Conservation (phyloP, 1,140 invertebrate species). For the Heliothis virescens region DNA sequence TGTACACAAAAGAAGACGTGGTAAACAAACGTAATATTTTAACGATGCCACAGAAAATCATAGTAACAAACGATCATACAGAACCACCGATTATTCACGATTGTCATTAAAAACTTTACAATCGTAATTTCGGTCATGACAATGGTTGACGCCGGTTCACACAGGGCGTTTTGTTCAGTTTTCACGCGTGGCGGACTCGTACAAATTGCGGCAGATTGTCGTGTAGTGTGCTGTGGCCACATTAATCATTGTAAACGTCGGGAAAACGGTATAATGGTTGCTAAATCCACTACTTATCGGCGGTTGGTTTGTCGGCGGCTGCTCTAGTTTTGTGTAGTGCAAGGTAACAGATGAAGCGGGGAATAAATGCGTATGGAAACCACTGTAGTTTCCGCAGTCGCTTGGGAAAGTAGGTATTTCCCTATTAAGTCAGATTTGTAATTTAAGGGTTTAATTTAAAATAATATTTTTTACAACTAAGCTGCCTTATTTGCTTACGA, state of each 20-base stretch:
- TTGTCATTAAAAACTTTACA: conserved; percentile 45
- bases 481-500: background rate
- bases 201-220: conserved; percentile 51
- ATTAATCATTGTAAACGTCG: conserved; percentile 73
- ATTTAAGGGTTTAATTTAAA: too few species aligned
- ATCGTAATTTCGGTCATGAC: conserved; percentile 41
- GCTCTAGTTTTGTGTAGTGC: conserved; percentile 58
- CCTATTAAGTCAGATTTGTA: too few species aligned
- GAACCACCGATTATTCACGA: conserved; percentile 35
- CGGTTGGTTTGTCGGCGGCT: conserved; percentile 57
- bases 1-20: background rate
- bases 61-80: conserved; percentile 33
- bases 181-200: conserved; percentile 49
- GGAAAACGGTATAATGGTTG: conserved; percentile 69
- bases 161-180: conserved; percentile 52
- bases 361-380: background rate
- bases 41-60: conserved; percentile 20
- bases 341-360: conserved; percentile 42
- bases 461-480: background rate
- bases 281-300: conserved; percentile 78
- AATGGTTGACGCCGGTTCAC: conserved; percentile 47
- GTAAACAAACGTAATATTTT: conserved; percentile 31
- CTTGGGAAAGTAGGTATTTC: too few species aligned
- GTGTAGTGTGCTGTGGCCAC: conserved; percentile 53
- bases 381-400: too few species aligned